Percentiles rank a stretch among this genome's conserved stretches.
Conservation (phyloP, 1,140 invertebrate species). For the Pygmarrhopalites habei region DNA sequence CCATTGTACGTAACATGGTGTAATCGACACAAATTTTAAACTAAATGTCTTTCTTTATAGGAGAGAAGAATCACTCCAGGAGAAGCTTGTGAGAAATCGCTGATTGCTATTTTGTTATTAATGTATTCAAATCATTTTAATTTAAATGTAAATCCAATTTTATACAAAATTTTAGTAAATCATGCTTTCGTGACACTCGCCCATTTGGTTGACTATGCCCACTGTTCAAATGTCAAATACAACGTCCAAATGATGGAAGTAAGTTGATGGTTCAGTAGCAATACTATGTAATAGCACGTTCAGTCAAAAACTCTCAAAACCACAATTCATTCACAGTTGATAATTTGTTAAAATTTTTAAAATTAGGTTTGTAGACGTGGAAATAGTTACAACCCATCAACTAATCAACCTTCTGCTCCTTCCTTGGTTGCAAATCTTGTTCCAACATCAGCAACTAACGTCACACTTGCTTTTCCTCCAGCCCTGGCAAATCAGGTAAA, state of each 20-base stretch:
- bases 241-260: conserved; percentile 96
- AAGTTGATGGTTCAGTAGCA: too few relatives aligned
- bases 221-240: conserved; percentile 91
- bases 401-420: conserved; percentile 34
- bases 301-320: too few relatives aligned
- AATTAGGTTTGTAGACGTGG: conserved; percentile 33
- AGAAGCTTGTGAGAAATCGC: too few relatives aligned
- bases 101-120: too few relatives aligned
- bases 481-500: conserved; percentile 61
- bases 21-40: background rate
- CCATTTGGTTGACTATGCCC: conserved; percentile 91
- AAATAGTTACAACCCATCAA: conserved; percentile 16
- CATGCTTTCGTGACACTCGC: conserved; percentile 89
- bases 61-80: conserved; percentile 89
- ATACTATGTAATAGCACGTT: too few relatives aligned
- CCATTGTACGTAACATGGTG: background rate
- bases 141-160: too few relatives aligned
- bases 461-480: conserved; percentile 82
- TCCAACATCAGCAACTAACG: conserved; percentile 68
- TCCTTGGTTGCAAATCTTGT: conserved; percentile 58
- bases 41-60: conserved; percentile 44
- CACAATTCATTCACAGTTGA: too few relatives aligned
- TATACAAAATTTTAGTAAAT: too few relatives aligned
- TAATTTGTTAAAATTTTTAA: too few relatives aligned
- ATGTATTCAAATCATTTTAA: too few relatives aligned